A percentile compares a stretch with the other conserved stretches of the same genome.
Conservation (phyloP, 2,888 invertebrate genomes). For the Clanis bilineata region DNA sequence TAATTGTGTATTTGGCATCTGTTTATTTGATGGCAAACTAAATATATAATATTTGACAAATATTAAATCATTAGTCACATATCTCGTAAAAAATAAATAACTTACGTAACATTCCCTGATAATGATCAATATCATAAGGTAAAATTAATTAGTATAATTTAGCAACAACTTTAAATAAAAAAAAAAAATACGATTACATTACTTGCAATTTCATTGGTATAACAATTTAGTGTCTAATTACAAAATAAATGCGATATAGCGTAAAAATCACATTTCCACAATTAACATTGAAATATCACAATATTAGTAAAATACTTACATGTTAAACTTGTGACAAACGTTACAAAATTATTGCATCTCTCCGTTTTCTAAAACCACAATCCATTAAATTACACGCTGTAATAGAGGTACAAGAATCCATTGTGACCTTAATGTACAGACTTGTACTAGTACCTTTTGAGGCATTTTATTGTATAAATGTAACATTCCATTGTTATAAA, state of each 20-base stretch:
- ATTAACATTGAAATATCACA: slow-evolving; percentile 42
- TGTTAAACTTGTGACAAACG: slow-evolving; percentile 7
- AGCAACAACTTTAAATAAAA: slow-evolving; percentile 12
- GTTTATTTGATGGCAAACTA: not conserved
- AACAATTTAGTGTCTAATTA: slow-evolving; percentile 35
- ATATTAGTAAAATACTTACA: slow-evolving; percentile 20
- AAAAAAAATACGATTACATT: slow-evolving; percentile 28
- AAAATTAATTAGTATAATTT: not conserved
- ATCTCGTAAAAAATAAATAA: slow-evolving; percentile 12
- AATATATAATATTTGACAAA: not conserved
- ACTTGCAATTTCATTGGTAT: slow-evolving; percentile 47
- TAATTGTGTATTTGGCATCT: slow-evolving; percentile 3
- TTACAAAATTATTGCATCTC: slow-evolving; percentile 12
- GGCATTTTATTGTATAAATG: slow-evolving; percentile 13
- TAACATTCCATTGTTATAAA: not conserved
- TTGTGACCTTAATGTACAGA: not conserved
- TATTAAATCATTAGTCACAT: slow-evolving; percentile 4
- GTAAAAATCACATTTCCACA: slow-evolving; percentile 38
- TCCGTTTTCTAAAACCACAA: not conserved
- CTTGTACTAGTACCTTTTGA: not conserved
- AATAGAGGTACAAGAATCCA: slow-evolving; percentile 4
- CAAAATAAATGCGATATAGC: slow-evolving; percentile 34
- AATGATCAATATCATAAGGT: not conserved
- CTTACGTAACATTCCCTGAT: slow-evolving; percentile 13
- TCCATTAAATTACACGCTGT: not conserved